Evolutionary conservation across 2,797 vertebrate species (phyloP), one percentile per base, ranked within the genome.

Genomic region (Tinamus major): DNA sequence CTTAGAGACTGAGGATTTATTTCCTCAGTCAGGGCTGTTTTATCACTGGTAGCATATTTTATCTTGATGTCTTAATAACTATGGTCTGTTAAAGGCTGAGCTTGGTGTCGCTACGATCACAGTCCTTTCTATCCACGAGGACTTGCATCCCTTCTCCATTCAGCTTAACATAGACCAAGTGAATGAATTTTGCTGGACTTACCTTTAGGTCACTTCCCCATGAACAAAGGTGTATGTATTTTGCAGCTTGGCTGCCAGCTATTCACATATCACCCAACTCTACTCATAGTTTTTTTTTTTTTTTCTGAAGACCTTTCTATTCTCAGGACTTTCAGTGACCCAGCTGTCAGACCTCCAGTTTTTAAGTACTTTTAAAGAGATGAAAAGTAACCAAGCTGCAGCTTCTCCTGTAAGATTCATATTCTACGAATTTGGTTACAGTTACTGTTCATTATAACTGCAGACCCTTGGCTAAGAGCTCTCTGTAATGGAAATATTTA

Each of bases 401-500:
- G 17, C 7, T 8, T 82, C 14, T 86, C 74, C 59, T 56, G 24
- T 37, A 61, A 85, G 44, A 31, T 41, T 92, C 63, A 46, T 9
- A 64, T 0, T 0, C 59, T 37, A 5, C 55, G 59, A 69, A 3
- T 37, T 78, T 91, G 80, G 80, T 82, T 84, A 67, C 24, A 35
- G 51, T 15, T 90, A 23, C 72, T 51, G 19, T 41, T 92, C 79
- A 59, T 87, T 71, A 33, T 4, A 4, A 86, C 59, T 88, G 42
- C 82, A 90, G 85, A 74, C 42, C 84, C 67, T 74, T 93, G 85
- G 88, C 56, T 12, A 74, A 91, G 85, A 89, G 58, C 48, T 86
- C 85, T 86, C 82, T 55, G 56, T 77, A 86, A 86, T 84, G 75
- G 74, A 84, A 89, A 84, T 61, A 62, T 81, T 89, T 90, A 83